A percentile compares a stretch with the other conserved stretches of the same genome.
Conservation (phyloP, 2,113 vertebrate genomes). For the Elephantulus edwardii region DNA sequence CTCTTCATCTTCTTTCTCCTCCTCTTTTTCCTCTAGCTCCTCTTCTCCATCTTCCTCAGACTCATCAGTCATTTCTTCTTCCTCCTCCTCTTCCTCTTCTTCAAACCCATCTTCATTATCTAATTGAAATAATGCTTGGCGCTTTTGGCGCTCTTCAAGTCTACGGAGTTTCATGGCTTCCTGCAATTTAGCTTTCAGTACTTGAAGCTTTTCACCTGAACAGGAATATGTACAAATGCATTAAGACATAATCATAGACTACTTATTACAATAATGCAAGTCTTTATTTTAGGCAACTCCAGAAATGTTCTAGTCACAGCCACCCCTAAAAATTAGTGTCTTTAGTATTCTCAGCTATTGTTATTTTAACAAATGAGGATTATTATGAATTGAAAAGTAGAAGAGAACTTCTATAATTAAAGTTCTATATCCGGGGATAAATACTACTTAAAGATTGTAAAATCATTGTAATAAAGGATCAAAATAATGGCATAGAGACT, state of each 20-base stretch:
- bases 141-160: conserved; percentile 90
- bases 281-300: background rate
- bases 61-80: conserved; percentile 91
- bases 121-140: conserved; percentile 89
- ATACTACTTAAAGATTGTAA: background rate
- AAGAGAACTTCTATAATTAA: conserved; percentile 29
- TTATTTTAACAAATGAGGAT: background rate
- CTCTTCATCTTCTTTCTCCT: conserved; percentile 87
- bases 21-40: conserved; percentile 90
- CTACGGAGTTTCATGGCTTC: conserved; percentile 95
- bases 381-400: conserved; percentile 22
- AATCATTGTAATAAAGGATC: background rate
- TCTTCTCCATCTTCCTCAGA: conserved; percentile 90
- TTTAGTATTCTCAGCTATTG: background rate
- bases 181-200: conserved; percentile 94
- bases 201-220: conserved; percentile 92
- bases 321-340: conserved; percentile 23
- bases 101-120: conserved; percentile 96
- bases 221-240: background rate
- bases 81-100: conserved; percentile 93
- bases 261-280: background rate
- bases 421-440: background rate
- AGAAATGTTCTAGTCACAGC: background rate
- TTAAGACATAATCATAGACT: background rate
- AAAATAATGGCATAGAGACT: background rate